Evolutionary conservation across 2,113 vertebrate species (phyloP).

Genomic region (Lagopus muta): DNA sequence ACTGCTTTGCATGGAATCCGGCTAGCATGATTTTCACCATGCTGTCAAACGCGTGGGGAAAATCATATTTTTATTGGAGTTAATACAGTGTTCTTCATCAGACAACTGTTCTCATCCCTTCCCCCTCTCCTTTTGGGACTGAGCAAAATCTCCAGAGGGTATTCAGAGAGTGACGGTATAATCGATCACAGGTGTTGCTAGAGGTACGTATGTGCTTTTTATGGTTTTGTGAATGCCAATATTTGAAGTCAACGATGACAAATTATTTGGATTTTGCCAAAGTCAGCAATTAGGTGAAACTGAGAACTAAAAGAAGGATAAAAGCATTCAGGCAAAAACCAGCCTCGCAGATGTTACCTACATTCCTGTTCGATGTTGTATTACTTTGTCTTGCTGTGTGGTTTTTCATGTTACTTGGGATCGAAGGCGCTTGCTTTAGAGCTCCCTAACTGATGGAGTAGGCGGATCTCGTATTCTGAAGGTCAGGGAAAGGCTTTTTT

Average conservation of each 20-base stretch:
- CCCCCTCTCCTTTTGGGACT: constrained; percentile 11
- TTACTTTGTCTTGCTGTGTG: constrained; percentile 2
- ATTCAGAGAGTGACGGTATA: constrained; percentile 25
- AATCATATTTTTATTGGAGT: constrained; percentile 25
- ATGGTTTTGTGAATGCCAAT: neutral
- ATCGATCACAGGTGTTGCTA: constrained; percentile 46
- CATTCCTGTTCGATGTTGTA: neutral
- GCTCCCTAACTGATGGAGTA: neutral
- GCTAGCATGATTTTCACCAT: neutral
- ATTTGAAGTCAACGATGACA: neutral
- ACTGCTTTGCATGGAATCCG: constrained; percentile 6
- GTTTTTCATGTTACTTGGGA: constrained; percentile 24
- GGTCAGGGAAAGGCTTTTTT: constrained; percentile 70
- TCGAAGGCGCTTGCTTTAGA: neutral
- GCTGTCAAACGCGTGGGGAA: neutral
- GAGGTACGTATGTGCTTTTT: constrained; percentile 59
- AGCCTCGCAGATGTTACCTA: constrained; percentile 42
- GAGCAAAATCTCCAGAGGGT: constrained; percentile 48
- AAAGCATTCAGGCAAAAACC: constrained; percentile 10
- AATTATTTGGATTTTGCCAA: neutral
- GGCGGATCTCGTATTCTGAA: constrained; percentile 47
- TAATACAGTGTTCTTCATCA: constrained; percentile 21
- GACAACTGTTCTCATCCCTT: constrained; percentile 5
- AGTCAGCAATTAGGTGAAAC: constrained; percentile 19
- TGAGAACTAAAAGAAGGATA: neutral